phyloP scores from a whole-genome alignment of 2,797 vertebrate species.

The Antennarius maculatus region DNA sequence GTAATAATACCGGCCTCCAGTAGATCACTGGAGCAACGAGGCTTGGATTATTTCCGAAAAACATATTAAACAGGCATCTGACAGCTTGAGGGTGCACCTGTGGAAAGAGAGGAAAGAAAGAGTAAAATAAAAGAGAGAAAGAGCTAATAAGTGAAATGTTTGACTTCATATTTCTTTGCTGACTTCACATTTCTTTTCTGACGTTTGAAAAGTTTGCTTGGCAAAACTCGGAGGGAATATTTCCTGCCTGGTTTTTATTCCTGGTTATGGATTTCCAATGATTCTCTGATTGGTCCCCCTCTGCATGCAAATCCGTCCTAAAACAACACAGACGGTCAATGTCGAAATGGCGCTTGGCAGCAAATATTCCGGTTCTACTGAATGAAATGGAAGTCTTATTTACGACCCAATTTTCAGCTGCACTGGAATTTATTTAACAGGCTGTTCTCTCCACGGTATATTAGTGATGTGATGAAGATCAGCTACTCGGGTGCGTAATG shows the following conservation, averaged over 20 bases:
- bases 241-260: constrained; percentile 32
- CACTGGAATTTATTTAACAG: constrained; percentile 9
- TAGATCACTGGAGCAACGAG: constrained; percentile 58
- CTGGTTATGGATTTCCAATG: constrained; percentile 49
- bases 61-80: constrained; percentile 29
- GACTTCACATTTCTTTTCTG: neutral
- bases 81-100: constrained; percentile 18
- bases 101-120: constrained; percentile 5
- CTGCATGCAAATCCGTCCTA: constrained; percentile 55
- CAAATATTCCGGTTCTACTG: constrained; percentile 7
- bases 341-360: constrained; percentile 19
- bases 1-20: constrained; percentile 51
- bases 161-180: constrained; percentile 10
- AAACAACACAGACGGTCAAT: constrained; percentile 54
- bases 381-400: constrained; percentile 18
- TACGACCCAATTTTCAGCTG: constrained; percentile 12
- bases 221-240: constrained; percentile 35
- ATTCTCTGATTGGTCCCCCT: constrained; percentile 37
- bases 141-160: constrained; percentile 15
- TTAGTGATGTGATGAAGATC: neutral
- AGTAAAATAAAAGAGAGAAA: neutral
- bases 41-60: constrained; percentile 42
- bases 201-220: constrained; percentile 35
- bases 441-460: constrained; percentile 17
- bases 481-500: neutral